These are phyloP conservation scores for Ichneumon xanthorius DNA, from an alignment of 2,888 invertebrate genomes.

Conservation along the genomic window DNA sequence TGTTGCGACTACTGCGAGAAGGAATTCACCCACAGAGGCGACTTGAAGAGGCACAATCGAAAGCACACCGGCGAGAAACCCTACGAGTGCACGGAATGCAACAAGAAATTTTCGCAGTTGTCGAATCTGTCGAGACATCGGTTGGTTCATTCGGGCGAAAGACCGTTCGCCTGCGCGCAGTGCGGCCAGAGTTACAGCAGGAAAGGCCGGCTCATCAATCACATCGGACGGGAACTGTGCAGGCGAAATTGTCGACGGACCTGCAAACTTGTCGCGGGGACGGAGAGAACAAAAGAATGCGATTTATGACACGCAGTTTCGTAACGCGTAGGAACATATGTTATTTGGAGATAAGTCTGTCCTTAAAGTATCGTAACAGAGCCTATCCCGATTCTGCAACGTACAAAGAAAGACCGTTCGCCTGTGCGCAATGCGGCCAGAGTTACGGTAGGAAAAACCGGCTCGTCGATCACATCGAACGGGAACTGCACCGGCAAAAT, in stretches of 20 bases:
- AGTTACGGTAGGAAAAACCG: slow-evolving; percentile 72
- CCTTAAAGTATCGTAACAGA: slow-evolving; percentile 14
- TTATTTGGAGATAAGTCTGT: slow-evolving; percentile 20
- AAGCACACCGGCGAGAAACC: slow-evolving; percentile 78
- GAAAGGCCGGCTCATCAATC: slow-evolving; percentile 69
- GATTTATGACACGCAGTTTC: neutral
- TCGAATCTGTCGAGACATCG: slow-evolving; percentile 76
- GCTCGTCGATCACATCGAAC: slow-evolving; percentile 62
- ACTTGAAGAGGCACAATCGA: slow-evolving; percentile 72
- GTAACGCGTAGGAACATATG: slow-evolving; percentile 43
- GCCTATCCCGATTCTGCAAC: neutral
- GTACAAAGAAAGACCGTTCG: slow-evolving; percentile 70
- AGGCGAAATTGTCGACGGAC: neutral
- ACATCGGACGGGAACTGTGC: slow-evolving; percentile 62
- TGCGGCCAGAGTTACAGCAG: slow-evolving; percentile 74
- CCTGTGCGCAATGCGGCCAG: slow-evolving; percentile 73
- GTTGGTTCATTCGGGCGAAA: slow-evolving; percentile 74
- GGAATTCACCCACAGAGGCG: slow-evolving; percentile 72
- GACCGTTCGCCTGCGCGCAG: slow-evolving; percentile 73
- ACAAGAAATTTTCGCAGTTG: slow-evolving; percentile 76
- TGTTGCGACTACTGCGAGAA: slow-evolving; percentile 72
- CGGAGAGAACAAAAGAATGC: neutral
- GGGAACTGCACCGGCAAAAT: slow-evolving; percentile 50
- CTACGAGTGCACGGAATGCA: slow-evolving; percentile 74
- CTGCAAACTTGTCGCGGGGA: neutral